Evolutionary conservation across 2,113 vertebrate genomes (phyloP).

Genomic region (Kryptolebias marmoratus): DNA sequence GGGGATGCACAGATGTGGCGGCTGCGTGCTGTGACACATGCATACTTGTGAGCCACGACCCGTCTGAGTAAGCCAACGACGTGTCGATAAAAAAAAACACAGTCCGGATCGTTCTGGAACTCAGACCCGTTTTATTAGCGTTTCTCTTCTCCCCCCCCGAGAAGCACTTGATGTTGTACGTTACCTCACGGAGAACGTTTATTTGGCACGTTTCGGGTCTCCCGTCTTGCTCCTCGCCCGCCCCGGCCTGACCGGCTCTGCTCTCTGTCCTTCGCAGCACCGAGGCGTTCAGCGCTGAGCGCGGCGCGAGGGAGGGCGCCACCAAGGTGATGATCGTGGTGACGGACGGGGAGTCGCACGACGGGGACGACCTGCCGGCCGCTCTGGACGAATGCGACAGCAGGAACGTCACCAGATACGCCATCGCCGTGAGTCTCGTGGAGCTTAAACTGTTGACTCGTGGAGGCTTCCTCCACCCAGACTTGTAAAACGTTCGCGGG

Average conservation of each 20-base stretch:
- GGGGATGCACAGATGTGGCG: constrained; percentile 66
- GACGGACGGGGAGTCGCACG: constrained; percentile 96
- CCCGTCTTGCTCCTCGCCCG: not conserved
- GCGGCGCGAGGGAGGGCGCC: constrained; percentile 87
- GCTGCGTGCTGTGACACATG: constrained; percentile 53
- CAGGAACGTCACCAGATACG: constrained; percentile 90
- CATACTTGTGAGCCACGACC: constrained; percentile 22
- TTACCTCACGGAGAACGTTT: constrained; percentile 40
- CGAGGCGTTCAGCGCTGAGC: constrained; percentile 87
- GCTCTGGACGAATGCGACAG: constrained; percentile 86
- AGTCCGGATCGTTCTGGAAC: constrained; percentile 7
- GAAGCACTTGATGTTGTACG: constrained; percentile 34
- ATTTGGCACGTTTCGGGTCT: constrained; percentile 26
- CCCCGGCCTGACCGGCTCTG: not conserved
- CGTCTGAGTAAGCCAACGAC: constrained; percentile 37
- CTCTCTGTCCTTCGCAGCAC: constrained; percentile 78
- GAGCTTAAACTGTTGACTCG: not conserved
- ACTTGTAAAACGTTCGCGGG: not conserved
- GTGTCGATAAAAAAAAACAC: constrained; percentile 34
- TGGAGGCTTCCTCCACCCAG: not conserved
- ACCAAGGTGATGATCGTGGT: constrained; percentile 93
- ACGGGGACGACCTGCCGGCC: constrained; percentile 88
- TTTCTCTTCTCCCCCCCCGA: constrained; percentile 32
- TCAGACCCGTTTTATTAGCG: constrained; percentile 7
- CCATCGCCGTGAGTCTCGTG: constrained; percentile 87